phyloP scores from a whole-genome alignment of 2,888 invertebrate species.

The Leptopterna dolabrata region DNA sequence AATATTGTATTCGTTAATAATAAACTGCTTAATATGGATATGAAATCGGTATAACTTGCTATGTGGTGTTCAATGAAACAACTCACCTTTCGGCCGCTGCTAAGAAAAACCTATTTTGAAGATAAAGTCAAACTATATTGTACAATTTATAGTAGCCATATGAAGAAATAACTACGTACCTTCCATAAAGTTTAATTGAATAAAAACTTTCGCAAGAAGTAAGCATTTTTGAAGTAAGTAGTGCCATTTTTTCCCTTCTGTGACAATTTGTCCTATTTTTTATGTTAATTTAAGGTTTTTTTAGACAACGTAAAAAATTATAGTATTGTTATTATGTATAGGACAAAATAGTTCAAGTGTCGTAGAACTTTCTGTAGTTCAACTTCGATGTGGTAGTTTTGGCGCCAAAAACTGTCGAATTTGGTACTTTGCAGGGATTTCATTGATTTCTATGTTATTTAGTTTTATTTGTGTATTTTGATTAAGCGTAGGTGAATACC shows the following conservation, averaged over 20 bases:
- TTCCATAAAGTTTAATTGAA: not conserved
- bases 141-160: not conserved
- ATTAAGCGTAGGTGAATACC: too few species aligned
- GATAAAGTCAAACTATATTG: not conserved
- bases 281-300: not conserved
- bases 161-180: not conserved
- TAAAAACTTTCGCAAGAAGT: not conserved
- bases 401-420: not conserved
- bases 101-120: not conserved
- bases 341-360: not conserved
- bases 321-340: not conserved
- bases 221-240: not conserved
- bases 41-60: too few species aligned
- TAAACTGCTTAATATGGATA: too few species aligned
- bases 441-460: not conserved
- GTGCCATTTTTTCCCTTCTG: not conserved
- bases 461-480: too few species aligned
- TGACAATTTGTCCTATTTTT: not conserved
- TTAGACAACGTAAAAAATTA: not conserved
- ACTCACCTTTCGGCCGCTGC: not conserved
- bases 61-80: not conserved
- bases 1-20: too few species aligned
- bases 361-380: not conserved
- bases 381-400: not conserved
- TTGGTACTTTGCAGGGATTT: not conserved